A percentile compares a stretch with the other conserved stretches of the same genome.
These are phyloP conservation scores for Mionectes olivaceus DNA, from an alignment of 2,797 vertebrate species.

Conservation along the genomic window DNA sequence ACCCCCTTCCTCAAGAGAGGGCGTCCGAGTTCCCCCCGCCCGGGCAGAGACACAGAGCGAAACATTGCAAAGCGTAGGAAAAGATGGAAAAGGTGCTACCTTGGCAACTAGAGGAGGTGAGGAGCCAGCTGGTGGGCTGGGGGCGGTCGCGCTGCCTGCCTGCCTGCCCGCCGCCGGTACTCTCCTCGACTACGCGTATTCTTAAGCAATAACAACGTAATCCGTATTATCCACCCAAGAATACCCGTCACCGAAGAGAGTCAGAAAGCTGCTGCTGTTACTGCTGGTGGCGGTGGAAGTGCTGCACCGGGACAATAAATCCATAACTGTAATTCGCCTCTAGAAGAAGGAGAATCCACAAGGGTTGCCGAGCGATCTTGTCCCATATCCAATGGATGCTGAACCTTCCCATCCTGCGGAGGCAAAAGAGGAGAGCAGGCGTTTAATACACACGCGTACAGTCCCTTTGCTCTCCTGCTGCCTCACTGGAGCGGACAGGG, in stretches of 20 bases:
- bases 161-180: constrained; percentile 89
- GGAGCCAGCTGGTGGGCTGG: constrained; percentile 78
- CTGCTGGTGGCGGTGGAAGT: constrained; percentile 34
- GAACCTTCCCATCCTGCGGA: constrained; percentile 74
- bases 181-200: constrained; percentile 99
- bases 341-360: constrained; percentile 79
- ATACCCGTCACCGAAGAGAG: constrained; percentile 99
- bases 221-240: constrained; percentile 99
- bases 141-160: constrained; percentile 75
- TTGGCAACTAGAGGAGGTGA: constrained; percentile 79
- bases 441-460: constrained; percentile 53
- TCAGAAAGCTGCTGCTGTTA: constrained; percentile 81
- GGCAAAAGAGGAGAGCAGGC: constrained; percentile 69
- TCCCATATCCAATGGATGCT: constrained; percentile 79
- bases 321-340: constrained; percentile 82
- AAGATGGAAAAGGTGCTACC: constrained; percentile 80
- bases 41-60: constrained; percentile 47
- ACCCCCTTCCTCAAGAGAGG: background rate
- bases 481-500: constrained; percentile 1
- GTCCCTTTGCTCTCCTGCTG: constrained; percentile 12
- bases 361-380: constrained; percentile 67
- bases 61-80: constrained; percentile 69
- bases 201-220: constrained; percentile 99
- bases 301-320: constrained; percentile 83
- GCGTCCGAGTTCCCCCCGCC: constrained; percentile 4